Base-by-base conservation (phyloP, 1,140 invertebrate genomes). In the Ooceraea biroi region DNA sequence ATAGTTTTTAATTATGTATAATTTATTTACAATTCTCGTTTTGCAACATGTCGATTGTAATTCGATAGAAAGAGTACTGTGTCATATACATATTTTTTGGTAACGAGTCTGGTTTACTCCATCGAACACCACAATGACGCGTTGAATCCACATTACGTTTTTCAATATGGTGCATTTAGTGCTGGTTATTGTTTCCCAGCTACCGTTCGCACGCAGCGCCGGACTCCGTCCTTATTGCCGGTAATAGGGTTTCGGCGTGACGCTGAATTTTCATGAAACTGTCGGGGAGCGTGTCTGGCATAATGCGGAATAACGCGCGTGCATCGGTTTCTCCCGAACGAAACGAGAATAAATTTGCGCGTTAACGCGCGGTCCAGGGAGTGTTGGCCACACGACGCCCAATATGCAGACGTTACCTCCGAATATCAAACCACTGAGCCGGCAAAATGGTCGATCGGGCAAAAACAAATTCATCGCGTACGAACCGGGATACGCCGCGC, bases 221-320 rank as follows among this genome's bases (percentile, higher is more conserved):
- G 52, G 71, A 82, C 74, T 83, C 65, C 58, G 69, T 74, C 83
- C 86, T 86, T 85, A 87, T 87, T 72, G 85, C 86, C 36, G 10
- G 80, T 86, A 86, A 87, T 87, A 68, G 72, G 85, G 60, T 76
- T 60, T 55, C 72, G 69, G 82, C 72, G 72, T 87, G 86, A 86
- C 58, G 52, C 50, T 86, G 78, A 82, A 87, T 87, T 87, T 87
- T 87, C 86, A 87, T 87, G 86, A 87, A 86, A 86, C 84, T 36
- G 48, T 22, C 58, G 55, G 65, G 36, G 12, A 69, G 52, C 60
- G 80, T 72, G 82, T 86, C 83, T 63, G 78, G 86, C n/a, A 36
- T 36, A 36, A 36, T 7, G 50, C 57, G 85, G 65, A 87, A 86
- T 83, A 87, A 86, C 69, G 52, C 50, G 60, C 71, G 27, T 46